These are phyloP conservation scores for Bucco capensis DNA, from an alignment of 2,113 vertebrate species.

Conservation along the genomic window DNA sequence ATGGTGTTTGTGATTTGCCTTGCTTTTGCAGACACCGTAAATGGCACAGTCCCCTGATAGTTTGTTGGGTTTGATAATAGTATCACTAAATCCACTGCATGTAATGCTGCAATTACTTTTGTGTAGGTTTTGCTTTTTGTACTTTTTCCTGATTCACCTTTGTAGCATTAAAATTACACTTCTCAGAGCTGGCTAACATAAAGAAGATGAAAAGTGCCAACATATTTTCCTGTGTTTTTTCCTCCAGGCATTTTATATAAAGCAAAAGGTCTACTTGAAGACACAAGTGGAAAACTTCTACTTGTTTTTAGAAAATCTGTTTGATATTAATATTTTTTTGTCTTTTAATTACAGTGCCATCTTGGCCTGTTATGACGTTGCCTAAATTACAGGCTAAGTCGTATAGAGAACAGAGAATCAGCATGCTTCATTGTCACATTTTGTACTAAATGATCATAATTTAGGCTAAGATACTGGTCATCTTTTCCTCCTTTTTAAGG, in stretches of 20 bases:
- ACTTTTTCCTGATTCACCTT: background rate
- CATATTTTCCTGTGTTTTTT: background rate
- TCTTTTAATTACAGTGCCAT: background rate
- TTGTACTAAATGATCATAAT: background rate
- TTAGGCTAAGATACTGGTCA: background rate
- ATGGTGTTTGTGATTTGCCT: background rate
- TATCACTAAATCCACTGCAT: background rate
- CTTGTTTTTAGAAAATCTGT: background rate
- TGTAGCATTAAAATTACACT: background rate
- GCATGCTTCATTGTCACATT: rapidly evolving
- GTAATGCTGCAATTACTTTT: background rate
- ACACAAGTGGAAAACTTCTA: background rate
- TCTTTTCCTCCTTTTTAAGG: background rate
- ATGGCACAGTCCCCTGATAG: background rate
- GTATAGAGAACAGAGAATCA: background rate
- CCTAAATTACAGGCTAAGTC: background rate
- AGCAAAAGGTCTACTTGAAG: background rate
- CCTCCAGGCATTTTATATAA: background rate
- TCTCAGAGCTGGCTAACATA: background rate
- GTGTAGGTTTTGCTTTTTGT: background rate
- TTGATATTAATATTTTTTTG: background rate
- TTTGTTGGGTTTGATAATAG: background rate
- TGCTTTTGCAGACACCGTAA: background rate
- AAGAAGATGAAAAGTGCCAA: background rate
- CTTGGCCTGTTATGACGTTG: background rate